A percentile compares a stretch with the other conserved stretches of the same genome.
Conservation (phyloP, 2,113 vertebrate species). For the Beaufortia kweichowensis region DNA sequence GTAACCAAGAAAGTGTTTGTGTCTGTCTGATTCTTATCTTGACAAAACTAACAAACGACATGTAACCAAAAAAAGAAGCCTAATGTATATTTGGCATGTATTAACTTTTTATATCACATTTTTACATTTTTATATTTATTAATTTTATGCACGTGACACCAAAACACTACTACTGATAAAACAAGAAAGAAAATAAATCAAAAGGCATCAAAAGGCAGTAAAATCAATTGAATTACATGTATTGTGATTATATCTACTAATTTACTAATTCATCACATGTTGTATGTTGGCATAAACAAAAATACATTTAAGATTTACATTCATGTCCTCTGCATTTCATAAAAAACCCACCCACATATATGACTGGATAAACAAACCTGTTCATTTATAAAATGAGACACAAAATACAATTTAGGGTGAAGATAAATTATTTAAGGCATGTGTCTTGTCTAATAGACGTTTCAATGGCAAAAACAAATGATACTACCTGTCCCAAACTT, state of each 20-base stretch:
- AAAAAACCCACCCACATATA: slow-evolving; percentile 13
- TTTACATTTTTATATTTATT: neutral
- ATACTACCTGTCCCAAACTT: too few species aligned
- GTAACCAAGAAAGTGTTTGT: neutral
- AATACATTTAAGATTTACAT: neutral
- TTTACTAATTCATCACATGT: too few species aligned
- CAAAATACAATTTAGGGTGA: slow-evolving; percentile 1
- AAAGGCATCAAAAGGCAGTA: neutral
- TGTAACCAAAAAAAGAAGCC: neutral
- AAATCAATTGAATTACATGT: neutral
- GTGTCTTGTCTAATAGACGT: too few species aligned
- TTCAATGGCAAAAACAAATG: too few species aligned
- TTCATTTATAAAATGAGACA: neutral
- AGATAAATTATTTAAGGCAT: slow-evolving; percentile 33
- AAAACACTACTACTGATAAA: neutral
- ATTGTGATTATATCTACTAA: neutral
- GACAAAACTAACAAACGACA: neutral
- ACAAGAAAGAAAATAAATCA: neutral
- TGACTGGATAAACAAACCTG: neutral
- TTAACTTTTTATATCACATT: neutral
- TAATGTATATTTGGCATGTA: neutral
- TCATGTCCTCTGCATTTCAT: slow-evolving; percentile 6
- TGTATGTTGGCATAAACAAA: slow-evolving; percentile 20
- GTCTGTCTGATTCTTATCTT: neutral
- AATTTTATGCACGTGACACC: too few species aligned